Evolutionary conservation across 2,113 vertebrate genomes (phyloP), one percentile per base, ranked within the genome.

Genomic region (Catharus fuscescens): DNA sequence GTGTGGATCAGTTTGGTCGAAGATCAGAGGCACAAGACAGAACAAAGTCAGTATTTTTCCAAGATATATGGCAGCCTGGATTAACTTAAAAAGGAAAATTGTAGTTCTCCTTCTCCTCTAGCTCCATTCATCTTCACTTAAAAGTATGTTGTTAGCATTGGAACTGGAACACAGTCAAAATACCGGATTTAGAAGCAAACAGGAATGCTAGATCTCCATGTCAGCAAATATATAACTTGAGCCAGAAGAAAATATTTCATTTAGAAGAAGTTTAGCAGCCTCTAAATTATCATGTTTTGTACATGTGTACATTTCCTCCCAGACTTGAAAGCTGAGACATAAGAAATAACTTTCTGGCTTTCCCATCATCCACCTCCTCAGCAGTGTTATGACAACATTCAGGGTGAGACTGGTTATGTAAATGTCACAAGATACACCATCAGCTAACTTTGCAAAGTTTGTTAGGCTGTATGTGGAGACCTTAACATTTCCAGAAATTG

Each of bases 71-170:
- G 44, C 25, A 53, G 28, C 23, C 47, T 86, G 45, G 48, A 69
- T 87, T 91, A 1, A 2, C n/a, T 86, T 93, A 48, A 52, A 71
- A 86, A 70, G 12, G 31, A 21, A 92, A 71, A 69, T 16, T 72
- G 17, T 38, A 42, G 18, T 72, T 81, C 38, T 15, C n/a, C 13
- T 77, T 74, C 50, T 66, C 23, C 82, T n/a, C n/a, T 78, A 66
- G 8, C 9, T 86, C 47, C 34, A 44, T 86, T 93, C 38, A 71
- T 81, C 69, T 89, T 86, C 67, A 52, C 86, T 67, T 83, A 48
- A 81, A 92, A 92, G 44, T 32, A 78, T 60, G 8, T 67, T 80
- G 31, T 79, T 60, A 45, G 15, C 36, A 62, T 32, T 91, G 53
- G 57, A 95, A 56, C 28, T 45, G 52, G 44, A 92, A 64, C 15